phyloP scores from a whole-genome alignment of 2,113 vertebrate species.

The Phoenicopterus ruber region DNA sequence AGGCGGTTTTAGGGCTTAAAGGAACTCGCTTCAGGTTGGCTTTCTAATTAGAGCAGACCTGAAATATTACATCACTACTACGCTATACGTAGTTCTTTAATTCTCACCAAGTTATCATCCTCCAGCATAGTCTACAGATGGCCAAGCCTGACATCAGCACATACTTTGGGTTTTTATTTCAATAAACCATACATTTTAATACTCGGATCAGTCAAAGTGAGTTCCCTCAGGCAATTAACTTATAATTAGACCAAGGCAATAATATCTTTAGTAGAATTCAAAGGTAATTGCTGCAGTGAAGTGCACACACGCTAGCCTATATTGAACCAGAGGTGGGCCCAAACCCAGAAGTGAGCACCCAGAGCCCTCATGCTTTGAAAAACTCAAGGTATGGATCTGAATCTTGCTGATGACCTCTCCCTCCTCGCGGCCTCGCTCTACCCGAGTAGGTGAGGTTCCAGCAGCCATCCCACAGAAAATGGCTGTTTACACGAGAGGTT shows the following conservation, averaged over 20 bases:
- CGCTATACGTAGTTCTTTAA: not conserved
- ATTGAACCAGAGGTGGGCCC: not conserved
- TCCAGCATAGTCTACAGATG: not conserved
- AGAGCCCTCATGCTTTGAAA: not conserved
- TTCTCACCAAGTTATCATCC: not conserved
- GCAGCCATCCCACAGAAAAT: not conserved
- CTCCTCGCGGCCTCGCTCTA: not conserved
- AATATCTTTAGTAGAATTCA: not conserved
- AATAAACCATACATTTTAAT: conserved; percentile 45
- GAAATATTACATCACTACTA: not conserved
- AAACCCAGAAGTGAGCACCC: not conserved
- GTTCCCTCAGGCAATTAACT: conserved; percentile 21
- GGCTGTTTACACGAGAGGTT: not conserved
- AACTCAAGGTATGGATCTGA: not conserved
- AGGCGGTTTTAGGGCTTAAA: not conserved
- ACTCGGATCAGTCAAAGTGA: conserved; percentile 12
- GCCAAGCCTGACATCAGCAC: conserved; percentile 4
- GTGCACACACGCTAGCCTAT: not conserved
- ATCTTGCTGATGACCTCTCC: not conserved
- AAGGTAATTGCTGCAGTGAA: not conserved
- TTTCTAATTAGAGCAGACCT: not conserved
- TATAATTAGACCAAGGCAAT: conserved; percentile 42
- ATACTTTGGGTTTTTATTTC: conserved; percentile 7
- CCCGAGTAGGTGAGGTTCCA: not conserved
- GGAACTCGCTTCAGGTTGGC: not conserved